These are phyloP conservation scores for Cercopithecus mona DNA, from an alignment of 2,113 vertebrate species.

Conservation along the genomic window DNA sequence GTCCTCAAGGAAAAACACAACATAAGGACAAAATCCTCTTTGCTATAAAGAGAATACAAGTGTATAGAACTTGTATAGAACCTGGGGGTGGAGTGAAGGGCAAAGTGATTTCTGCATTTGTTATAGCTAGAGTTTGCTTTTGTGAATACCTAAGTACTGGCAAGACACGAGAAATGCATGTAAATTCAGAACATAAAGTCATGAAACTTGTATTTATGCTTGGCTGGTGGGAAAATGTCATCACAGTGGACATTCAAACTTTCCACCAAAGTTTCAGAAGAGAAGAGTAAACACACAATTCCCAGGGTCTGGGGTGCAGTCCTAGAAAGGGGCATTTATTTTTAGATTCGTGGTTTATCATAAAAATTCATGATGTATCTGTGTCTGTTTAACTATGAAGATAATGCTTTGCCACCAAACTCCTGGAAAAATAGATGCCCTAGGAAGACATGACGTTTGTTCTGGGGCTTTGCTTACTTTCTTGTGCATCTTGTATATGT, in stretches of 20 bases:
- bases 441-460: neutral
- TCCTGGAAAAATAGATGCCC: neutral
- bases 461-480: neutral
- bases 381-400: neutral
- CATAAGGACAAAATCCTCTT: neutral
- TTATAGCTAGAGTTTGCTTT: conserved; percentile 1
- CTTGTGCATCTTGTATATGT: neutral
- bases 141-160: neutral
- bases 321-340: neutral
- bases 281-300: neutral
- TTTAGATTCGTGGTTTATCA: conserved; percentile 7
- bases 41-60: neutral
- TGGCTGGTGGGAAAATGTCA: neutral
- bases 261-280: conserved; percentile 4
- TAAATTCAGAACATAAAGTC: neutral
- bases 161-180: neutral
- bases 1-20: neutral
- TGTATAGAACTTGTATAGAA: neutral
- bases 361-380: conserved; percentile 13
- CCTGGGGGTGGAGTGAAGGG: neutral
- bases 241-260: neutral
- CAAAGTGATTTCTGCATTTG: neutral
- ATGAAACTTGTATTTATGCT: neutral
- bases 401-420: neutral
- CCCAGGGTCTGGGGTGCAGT: neutral